phyloP scores from a whole-genome alignment of 2,797 vertebrate species.

The Eutrigla gurnardus region DNA sequence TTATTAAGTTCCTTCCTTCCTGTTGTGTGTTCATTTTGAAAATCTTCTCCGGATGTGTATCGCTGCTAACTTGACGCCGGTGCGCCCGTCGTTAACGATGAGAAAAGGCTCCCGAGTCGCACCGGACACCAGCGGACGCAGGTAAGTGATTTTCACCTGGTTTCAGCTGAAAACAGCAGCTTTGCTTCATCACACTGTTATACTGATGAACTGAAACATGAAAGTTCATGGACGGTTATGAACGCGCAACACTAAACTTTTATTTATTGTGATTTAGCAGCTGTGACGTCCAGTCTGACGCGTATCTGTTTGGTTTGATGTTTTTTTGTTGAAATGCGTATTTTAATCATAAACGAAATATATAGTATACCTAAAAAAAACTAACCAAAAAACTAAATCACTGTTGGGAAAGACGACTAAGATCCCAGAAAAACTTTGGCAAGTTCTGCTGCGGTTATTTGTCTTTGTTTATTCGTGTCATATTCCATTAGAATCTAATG shows the following conservation, averaged over 20 bases:
- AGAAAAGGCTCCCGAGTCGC: not conserved
- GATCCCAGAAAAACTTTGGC: not conserved
- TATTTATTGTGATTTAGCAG: not conserved
- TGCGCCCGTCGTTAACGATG: conserved; percentile 38
- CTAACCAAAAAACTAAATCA: not conserved
- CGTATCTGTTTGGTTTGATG: not conserved
- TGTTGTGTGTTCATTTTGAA: conserved; percentile 59
- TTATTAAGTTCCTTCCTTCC: too few relatives aligned
- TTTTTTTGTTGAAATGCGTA: too few relatives aligned
- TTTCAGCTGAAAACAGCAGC: not conserved
- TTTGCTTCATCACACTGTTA: not conserved
- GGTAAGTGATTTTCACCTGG: conserved; percentile 60
- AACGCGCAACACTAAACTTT: not conserved
- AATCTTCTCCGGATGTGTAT: conserved; percentile 19
- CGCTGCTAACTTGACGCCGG: conserved; percentile 50
- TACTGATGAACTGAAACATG: not conserved
- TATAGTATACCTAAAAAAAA: too few relatives aligned
- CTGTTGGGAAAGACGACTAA: not conserved
- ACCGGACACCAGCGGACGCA: conserved; percentile 47
- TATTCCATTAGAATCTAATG: not conserved
- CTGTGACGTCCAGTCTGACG: not conserved
- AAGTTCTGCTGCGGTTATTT: not conserved
- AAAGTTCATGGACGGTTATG: not conserved
- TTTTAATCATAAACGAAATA: too few relatives aligned
- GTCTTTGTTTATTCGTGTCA: not conserved